Base-by-base conservation (phyloP, 2,113 vertebrate genomes). In the Crotophaga sulcirostris region DNA sequence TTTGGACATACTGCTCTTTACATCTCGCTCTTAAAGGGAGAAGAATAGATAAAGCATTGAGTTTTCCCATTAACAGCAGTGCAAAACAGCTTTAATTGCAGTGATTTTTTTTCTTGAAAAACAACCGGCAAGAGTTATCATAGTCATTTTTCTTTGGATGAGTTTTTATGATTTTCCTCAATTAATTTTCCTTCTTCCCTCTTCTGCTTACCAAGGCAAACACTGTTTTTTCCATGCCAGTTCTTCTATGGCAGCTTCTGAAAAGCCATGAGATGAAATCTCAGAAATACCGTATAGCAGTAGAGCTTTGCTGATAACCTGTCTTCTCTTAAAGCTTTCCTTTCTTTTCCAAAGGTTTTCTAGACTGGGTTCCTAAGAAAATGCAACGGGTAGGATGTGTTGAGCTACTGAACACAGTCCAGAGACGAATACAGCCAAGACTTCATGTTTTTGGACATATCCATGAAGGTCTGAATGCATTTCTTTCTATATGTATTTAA, bases 291-390 rank as follows among this genome's bases (percentile, higher is more conserved):
- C 68, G 49, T 34, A 2, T 13, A 63, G n/a, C 26, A 85, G 25
- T 68, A 38, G 24, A 75, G 21, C 68, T 84, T 40, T 55, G 69
- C 74, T 75, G 62, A 54, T 84, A 24, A 45, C 8, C 13, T 82
- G 8, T 66, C 92, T 68, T 87, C 49, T 84, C 91, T 72, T 58
- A 93, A 93, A 93, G 13, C 23, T 77, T 80, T 73, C 12, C 26
- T 73, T 34, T 93, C 54, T 81, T 91, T 81, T 28, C 24, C 44
- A 13, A 97, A 99, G 99, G 99, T 84, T 99, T 99, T 94, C 98
- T 99, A 96, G 99, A 99, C 97, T 99, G 99, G 99, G 99, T 99
- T 76, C 99, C 99, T 21, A 99, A 99, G 97, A 99, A 99, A 98
- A 99, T 99, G 99, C 99, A 99, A 96, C 98, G 99, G 16, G 99